phyloP scores from a whole-genome alignment of 2,113 vertebrate genomes.

The Nesogale talazaci region DNA sequence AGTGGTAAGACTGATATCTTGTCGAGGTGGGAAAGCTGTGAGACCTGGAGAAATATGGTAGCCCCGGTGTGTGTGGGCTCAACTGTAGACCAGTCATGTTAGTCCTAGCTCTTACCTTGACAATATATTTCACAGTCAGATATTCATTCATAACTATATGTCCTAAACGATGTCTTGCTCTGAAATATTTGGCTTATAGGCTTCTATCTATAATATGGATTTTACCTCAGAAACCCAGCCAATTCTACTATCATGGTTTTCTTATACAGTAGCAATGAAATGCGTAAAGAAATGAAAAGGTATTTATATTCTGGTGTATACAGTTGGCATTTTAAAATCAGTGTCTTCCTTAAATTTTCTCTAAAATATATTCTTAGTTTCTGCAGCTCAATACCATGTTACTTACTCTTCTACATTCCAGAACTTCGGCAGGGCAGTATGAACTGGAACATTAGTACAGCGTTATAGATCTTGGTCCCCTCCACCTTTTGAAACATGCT shows the following conservation, averaged over 20 bases:
- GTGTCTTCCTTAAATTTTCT: slow-evolving; percentile 38
- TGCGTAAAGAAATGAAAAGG: no score
- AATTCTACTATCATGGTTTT: slow-evolving; percentile 1
- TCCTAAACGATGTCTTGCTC: neutral
- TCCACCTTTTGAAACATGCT: no score
- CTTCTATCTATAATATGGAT: neutral
- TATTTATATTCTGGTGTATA: neutral
- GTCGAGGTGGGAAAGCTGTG: neutral
- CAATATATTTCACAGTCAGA: slow-evolving; percentile 31
- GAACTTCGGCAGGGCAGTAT: neutral
- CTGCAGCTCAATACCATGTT: neutral
- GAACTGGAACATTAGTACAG: neutral
- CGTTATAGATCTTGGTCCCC: neutral
- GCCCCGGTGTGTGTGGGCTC: neutral
- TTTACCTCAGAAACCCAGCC: slow-evolving; percentile 28
- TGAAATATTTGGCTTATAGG: neutral
- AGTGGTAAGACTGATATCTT: neutral
- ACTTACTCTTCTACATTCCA: slow-evolving; percentile 10
- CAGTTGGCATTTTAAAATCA: slow-evolving; percentile 25
- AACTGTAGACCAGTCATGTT: neutral
- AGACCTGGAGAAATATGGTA: neutral
- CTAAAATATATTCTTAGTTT: neutral
- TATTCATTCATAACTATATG: neutral
- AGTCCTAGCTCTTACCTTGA: neutral
- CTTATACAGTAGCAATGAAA: neutral